Base-by-base conservation (phyloP, 2,888 invertebrate genomes). In the Tipula helvola region DNA sequence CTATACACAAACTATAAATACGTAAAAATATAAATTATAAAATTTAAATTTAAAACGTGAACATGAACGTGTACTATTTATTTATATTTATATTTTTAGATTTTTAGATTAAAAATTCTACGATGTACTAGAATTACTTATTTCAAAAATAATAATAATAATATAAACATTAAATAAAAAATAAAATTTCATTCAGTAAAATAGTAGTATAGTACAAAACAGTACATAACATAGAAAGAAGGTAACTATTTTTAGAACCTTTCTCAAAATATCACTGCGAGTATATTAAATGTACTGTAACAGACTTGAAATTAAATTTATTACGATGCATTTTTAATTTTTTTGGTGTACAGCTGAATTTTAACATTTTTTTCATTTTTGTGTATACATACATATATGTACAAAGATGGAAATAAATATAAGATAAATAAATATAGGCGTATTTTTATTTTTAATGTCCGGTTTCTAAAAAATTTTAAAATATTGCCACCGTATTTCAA, bases 21-120 rank as follows among this genome's bases (percentile, higher is more conserved):
- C n/a, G 52, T 52, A 47, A 13, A 47, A n/a, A n/a, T 47, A 52
- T 52, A 52, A 71, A 57, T 57, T 57, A 52, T 52, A 52, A 57
- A 71, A 28, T 71, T 71, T 28, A 71, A 71, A 71, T 57, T 5
- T 10, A 12, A 71, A 71, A 71, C 71, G 71, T 71, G 71, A 71
- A 71, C 71, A 71, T 71, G 71, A 71, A 71, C 71, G 71, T 71
- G 71, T 71, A 71, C 71, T 71, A 71, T 71, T 71, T 71, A 71
- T 71, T 71, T 71, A 71, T 71, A 28, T 71, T 71, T 71, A 71
- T 71, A 71, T 71, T 71, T 71, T 71, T 71, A 71, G 71, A 71
- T 71, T 28, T 28, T 10, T 71, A 71, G 71, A 71, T 71, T 71
- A 71, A 71, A 71, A 71, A 71, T 71, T 18, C 28, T 71, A 71